Evolutionary conservation across 1,140 invertebrate genomes (phyloP).

Genomic region (Microplitis demolitor): DNA sequence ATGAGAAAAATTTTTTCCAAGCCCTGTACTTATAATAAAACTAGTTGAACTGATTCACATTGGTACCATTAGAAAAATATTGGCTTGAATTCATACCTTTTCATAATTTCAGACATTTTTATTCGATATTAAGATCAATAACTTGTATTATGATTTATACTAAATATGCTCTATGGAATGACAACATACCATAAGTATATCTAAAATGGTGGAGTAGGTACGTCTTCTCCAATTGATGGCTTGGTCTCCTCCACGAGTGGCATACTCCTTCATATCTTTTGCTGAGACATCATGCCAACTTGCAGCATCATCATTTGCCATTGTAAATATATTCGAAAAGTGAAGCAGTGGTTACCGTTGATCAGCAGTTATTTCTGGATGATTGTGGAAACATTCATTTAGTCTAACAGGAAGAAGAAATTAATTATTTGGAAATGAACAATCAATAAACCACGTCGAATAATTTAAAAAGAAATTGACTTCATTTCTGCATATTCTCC

Average conservation of each 20-base stretch:
- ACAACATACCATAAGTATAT: slow-evolving; percentile 64
- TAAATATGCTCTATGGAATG: no score
- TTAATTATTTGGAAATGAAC: slow-evolving; percentile 59
- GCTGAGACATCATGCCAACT: slow-evolving; percentile 67
- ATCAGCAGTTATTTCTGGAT: slow-evolving; percentile 32
- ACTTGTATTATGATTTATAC: background rate
- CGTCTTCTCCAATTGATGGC: slow-evolving; percentile 67
- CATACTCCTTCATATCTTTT: slow-evolving; percentile 62
- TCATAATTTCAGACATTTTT: no score
- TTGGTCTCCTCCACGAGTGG: slow-evolving; percentile 65
- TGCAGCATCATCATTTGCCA: slow-evolving; percentile 63
- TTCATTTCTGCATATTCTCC: no score
- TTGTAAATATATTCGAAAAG: slow-evolving; percentile 64
- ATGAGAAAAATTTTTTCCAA: no score
- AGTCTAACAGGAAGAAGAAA: slow-evolving; percentile 37
- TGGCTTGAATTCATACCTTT: no score
- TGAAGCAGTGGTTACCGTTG: slow-evolving; percentile 59
- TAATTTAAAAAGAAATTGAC: no score
- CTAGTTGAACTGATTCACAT: no score
- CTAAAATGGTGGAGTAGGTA: slow-evolving; percentile 66
- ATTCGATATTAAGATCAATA: no score
- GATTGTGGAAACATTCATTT: slow-evolving; percentile 39
- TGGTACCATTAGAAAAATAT: no score
- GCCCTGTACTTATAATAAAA: no score
- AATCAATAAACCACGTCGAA: no score